Evolutionary conservation across 2,888 invertebrate genomes (phyloP).

Genomic region (Drosophila atripex): DNA sequence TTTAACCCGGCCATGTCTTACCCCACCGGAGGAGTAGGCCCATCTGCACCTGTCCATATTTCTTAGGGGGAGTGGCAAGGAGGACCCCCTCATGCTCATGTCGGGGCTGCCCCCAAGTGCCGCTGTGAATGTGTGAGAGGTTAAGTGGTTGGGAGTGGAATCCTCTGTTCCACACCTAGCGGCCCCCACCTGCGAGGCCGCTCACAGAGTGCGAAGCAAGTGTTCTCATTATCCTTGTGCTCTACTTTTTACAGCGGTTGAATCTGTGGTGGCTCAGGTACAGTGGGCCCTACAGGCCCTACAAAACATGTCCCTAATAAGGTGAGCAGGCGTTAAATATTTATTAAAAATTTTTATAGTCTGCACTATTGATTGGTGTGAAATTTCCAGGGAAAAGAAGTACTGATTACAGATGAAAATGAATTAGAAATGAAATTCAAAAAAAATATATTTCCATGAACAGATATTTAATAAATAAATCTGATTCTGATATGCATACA

Average conservation of each 20-base stretch:
- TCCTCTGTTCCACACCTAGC: constrained; percentile 14
- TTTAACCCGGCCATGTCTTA: constrained; percentile 57
- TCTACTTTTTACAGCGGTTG: constrained; percentile 69
- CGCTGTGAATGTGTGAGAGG: constrained; percentile 31
- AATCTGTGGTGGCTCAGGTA: constrained; percentile 27
- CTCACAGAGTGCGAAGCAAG: constrained; percentile 54
- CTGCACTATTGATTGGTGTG: too few relatives aligned
- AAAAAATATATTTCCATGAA: too few relatives aligned
- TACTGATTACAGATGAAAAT: too few relatives aligned
- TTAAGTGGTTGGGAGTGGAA: constrained; percentile 40
- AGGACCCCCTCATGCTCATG: too few relatives aligned
- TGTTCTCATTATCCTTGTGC: constrained; percentile 75
- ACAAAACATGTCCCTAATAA: too few relatives aligned
- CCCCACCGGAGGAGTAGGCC: constrained; percentile 10
- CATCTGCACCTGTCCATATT: constrained; percentile 54
- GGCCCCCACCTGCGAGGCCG: constrained; percentile 1
- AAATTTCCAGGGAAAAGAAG: too few relatives aligned
- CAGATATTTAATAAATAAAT: neutral
- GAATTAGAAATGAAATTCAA: too few relatives aligned
- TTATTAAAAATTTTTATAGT: too few relatives aligned
- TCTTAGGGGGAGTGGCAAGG: constrained; percentile 11
- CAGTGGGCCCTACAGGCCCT: constrained; percentile 33
- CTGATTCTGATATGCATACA: neutral
- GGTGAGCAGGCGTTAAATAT: too few relatives aligned
- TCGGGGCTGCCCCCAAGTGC: constrained; percentile 48